phyloP scores from a whole-genome alignment of 2,888 invertebrate genomes.

The Rhodophaea formosa region DNA sequence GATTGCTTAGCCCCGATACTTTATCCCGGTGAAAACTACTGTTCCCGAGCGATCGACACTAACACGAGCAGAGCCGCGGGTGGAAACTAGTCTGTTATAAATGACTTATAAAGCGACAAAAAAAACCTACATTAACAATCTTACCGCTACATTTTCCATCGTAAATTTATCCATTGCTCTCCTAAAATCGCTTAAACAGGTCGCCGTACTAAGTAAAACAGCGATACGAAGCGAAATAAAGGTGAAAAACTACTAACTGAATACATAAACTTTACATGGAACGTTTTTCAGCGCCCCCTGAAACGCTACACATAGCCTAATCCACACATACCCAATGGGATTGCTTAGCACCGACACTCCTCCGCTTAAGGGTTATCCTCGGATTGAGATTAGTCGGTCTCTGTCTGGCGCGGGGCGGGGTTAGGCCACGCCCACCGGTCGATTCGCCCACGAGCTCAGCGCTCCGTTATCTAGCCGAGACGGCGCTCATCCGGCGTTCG shows the following conservation, averaged over 20 bases:
- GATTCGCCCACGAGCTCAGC: constrained; percentile 58
- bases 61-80: too few relatives aligned
- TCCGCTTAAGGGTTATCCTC: constrained; percentile 75
- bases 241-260: background rate
- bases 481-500: constrained; percentile 72
- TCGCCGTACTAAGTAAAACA: too few relatives aligned
- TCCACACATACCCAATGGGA: constrained; percentile 74
- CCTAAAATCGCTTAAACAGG: too few relatives aligned
- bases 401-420: constrained; percentile 71
- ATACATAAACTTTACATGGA: background rate
- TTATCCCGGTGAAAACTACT: too few relatives aligned
- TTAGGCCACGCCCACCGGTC: constrained; percentile 76
- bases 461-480: constrained; percentile 75
- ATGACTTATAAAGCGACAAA: too few relatives aligned
- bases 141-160: too few relatives aligned
- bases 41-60: too few relatives aligned
- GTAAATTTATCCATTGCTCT: too few relatives aligned
- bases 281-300: constrained; percentile 9
- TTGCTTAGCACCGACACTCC: constrained; percentile 69
- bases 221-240: too few relatives aligned
- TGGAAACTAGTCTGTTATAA: too few relatives aligned
- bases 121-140: too few relatives aligned
- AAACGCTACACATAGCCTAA: constrained; percentile 61
- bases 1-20: constrained; percentile 68
- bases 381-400: constrained; percentile 78